These are phyloP conservation scores for Psittacula derbiana DNA, from an alignment of 2,797 vertebrate species.

Conservation along the genomic window DNA sequence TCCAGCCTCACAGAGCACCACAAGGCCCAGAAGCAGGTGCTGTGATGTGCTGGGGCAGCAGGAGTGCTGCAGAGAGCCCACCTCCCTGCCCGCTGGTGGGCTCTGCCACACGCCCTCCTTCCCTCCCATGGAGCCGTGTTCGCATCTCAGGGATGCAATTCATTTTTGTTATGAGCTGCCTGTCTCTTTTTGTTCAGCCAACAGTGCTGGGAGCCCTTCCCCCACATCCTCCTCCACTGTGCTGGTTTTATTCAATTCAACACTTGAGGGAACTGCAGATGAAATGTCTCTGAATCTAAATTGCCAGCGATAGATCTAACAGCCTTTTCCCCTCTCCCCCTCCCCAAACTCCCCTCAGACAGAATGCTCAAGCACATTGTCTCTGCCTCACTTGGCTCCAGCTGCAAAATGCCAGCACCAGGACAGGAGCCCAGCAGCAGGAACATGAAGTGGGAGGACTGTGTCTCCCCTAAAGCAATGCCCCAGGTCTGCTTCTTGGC, in stretches of 20 bases:
- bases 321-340: conserved; percentile 71
- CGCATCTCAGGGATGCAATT: conserved; percentile 50
- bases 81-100: background rate
- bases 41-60: background rate
- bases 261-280: conserved; percentile 91
- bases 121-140: background rate
- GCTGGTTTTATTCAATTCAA: conserved; percentile 85
- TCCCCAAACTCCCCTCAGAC: background rate
- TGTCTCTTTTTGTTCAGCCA: conserved; percentile 69
- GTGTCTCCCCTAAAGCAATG: background rate
- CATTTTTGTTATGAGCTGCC: conserved; percentile 61
- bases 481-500: background rate
- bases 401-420: background rate
- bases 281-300: conserved; percentile 88
- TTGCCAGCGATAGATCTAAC: conserved; percentile 87
- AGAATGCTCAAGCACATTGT: background rate
- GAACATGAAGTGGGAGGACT: background rate
- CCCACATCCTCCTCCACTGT: conserved; percentile 51
- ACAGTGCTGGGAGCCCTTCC: conserved; percentile 66
- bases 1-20: background rate
- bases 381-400: background rate
- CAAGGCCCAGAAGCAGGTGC: background rate
- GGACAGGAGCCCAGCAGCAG: background rate
- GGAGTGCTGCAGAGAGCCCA: background rate
- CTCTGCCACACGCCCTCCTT: background rate